Evolutionary conservation across 2,113 vertebrate species (phyloP), one percentile per base, ranked within the genome.

Genomic region (Psophia crepitans): DNA sequence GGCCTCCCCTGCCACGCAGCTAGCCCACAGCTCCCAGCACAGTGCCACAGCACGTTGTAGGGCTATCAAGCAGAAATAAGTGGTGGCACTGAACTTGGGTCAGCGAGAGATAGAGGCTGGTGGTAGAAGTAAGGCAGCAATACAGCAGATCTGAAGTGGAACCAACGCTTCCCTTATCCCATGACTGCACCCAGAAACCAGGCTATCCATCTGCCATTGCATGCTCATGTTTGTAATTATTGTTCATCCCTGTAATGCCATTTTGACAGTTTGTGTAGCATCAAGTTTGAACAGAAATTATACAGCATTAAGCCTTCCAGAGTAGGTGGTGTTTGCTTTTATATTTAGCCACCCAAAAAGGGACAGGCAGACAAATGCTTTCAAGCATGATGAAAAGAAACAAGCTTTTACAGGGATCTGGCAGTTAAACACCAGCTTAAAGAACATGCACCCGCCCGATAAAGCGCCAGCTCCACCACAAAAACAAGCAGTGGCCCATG

Each of bases 371-470:
- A 37, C 48, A 51, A 76, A 56, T 9, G 63, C 78, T 61, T 64
- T 93, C 43, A 44, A 84, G 93, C 87, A 9, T 37, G 48, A 78
- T 41, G 80, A 91, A 70, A 92, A 95, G 84, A 53, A 95, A 89
- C 74, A 89, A 91, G 96, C 87, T 94, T 85, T 87, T 71, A 75
- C 89, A 94, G 21, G 91, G 93, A 89, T 30, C 69, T 91, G 87
- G 82, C 84, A 43, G 89, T 91, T 95, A 22, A 69, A 61, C 63
- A 66, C 8, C 46, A 35, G 77, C 57, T 66, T 27, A 21, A 61
- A 56, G 93, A 80, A 65, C 69, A n/a, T 53, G 84, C 78, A 84
- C 17, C 44, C 48, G 70, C 87, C 84, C 11, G 58, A 95, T 95
- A 94, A 95, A 94, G 63, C 65, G 32, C 17, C 32, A 26, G 73